Base-by-base conservation (phyloP, 53 echinoderm and acorn worm species). In the Luidia sarsii region DNA sequence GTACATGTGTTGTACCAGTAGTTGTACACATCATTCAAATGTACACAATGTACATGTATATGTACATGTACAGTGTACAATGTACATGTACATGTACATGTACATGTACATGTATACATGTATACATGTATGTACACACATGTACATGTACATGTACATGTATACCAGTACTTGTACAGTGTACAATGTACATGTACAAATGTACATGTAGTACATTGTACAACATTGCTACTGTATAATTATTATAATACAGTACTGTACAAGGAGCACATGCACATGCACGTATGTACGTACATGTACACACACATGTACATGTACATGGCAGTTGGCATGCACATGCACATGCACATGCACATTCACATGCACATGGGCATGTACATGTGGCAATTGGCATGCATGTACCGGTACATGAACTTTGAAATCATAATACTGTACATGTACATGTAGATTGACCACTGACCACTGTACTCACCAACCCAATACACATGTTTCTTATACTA, bases 11-110 rank as follows among this genome's bases (percentile, higher is more conserved):
- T n/a, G n/a, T n/a, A n/a, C n/a, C n/a, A n/a, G n/a, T n/a, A n/a
- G n/a, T n/a, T n/a, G n/a, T n/a, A n/a, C n/a, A n/a, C n/a, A n/a
- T n/a, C n/a, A n/a, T n/a, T n/a, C n/a, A n/a, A n/a, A n/a, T n/a
- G n/a, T n/a, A n/a, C n/a, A n/a, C n/a, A n/a, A 7, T 14, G 14
- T 45, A 14, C 14, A 45, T 45, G 46, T 45, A 45, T 14, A 45
- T 45, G 46, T 45, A 45, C 14, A 52, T 52, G 52, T 52, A 52
- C 4, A 10, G 7, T 6, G 16, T 52, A 52, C 21, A 14, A n/a
- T n/a, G n/a, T n/a, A n/a, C n/a, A n/a, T n/a, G n/a, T 62, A 62
- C 63, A 62, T 62, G 63, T 62, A 62, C 63, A 2, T 20, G 63
- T 62, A 18, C 63, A 62, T 62, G 35, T 32, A n/a, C n/a, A n/a